These are phyloP conservation scores for Apostichopus parvimensis DNA, from an alignment of 35 echinoderm and acorn worm genomes.

Conservation along the genomic window DNA sequence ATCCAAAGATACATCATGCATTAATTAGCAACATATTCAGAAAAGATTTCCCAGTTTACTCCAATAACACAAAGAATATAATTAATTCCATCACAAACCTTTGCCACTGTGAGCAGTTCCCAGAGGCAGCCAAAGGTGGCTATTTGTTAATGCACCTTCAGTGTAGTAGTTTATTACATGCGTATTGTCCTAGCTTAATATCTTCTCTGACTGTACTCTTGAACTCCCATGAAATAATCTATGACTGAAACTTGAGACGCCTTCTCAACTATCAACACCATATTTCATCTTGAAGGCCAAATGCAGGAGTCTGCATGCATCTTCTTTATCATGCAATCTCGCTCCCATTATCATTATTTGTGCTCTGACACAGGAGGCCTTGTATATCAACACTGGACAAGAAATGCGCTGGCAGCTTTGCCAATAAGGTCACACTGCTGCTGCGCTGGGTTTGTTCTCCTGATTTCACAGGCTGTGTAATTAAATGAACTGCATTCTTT, in stretches of 20 bases:
- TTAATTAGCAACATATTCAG: too few species aligned
- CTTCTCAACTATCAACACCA: background rate
- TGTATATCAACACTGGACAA: slow-evolving; percentile 4
- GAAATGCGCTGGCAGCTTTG: background rate
- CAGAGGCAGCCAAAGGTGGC: too few species aligned
- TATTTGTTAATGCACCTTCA: too few species aligned
- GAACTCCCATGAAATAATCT: background rate
- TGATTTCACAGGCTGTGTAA: background rate
- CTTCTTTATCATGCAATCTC: background rate
- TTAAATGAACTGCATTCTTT: slow-evolving; percentile 26
- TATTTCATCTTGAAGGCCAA: slow-evolving; percentile 27
- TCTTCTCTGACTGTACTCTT: too few species aligned
- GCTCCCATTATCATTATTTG: slow-evolving; percentile 6
- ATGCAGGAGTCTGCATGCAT: background rate
- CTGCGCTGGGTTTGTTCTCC: background rate
- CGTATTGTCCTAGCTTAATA: too few species aligned
- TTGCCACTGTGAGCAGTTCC: too few species aligned
- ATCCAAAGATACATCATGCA: too few species aligned
- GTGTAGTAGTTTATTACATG: too few species aligned
- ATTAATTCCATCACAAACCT: too few species aligned
- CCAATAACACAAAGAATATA: too few species aligned
- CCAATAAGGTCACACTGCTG: slow-evolving; percentile 1
- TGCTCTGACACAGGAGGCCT: slow-evolving; percentile 9
- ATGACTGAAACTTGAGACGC: background rate
- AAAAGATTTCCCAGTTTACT: too few species aligned